Conservation (phyloP, 1,140 invertebrate genomes). For the Sycophaga agraensis region DNA sequence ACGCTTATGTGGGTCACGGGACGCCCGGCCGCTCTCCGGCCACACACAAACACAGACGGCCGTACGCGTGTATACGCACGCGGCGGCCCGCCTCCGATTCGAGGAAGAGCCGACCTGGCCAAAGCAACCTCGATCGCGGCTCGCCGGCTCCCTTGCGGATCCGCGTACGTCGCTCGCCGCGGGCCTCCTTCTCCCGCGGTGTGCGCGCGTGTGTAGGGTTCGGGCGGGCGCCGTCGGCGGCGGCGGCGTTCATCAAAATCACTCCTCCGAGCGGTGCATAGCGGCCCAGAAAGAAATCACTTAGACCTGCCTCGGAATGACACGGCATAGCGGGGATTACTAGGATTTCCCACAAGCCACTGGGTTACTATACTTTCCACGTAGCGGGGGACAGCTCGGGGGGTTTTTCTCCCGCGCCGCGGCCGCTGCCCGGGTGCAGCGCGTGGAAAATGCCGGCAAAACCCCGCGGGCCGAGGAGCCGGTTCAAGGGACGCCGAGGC, state of each 20-base stretch:
- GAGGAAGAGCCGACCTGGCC: no score
- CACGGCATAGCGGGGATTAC: constrained; percentile 22
- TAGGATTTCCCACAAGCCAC: constrained; percentile 29
- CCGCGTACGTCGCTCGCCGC: no score
- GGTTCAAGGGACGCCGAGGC: neutral
- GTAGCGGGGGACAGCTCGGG: neutral
- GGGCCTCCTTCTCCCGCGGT: no score
- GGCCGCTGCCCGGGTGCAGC: constrained; percentile 5
- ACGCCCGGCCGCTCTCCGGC: neutral
- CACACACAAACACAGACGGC: no score
- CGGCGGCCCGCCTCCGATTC: no score
- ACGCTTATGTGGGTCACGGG: constrained; percentile 11
- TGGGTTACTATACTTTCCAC: constrained; percentile 30
- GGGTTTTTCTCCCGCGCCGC: neutral
- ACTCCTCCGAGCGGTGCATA: constrained; percentile 5
- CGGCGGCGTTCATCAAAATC: constrained; percentile 25
- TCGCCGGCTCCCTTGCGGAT: no score
- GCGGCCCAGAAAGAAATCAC: constrained; percentile 25
- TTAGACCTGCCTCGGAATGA: constrained; percentile 10
- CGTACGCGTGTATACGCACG: no score
- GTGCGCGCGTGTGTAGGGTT: neutral
- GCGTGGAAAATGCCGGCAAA: constrained; percentile 22
- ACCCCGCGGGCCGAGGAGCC: neutral
- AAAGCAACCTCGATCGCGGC: no score
- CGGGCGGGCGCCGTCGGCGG: neutral